Evolutionary conservation across 2,888 invertebrate species (phyloP).

Genomic region (Criorhina ranunculi): DNA sequence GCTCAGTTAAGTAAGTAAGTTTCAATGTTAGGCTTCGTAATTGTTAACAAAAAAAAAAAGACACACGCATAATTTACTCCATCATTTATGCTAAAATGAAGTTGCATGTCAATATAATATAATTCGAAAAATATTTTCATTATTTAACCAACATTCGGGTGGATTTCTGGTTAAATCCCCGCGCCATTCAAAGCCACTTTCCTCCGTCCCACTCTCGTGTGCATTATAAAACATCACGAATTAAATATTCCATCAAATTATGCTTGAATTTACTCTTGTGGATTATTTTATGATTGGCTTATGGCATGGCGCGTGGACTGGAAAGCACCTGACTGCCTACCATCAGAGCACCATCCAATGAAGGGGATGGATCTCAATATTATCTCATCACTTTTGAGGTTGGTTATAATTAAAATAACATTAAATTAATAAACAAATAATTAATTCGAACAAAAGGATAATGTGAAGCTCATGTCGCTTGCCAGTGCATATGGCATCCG

Average conservation of each 20-base stretch:
- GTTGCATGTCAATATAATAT: neutral
- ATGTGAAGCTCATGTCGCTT: conserved; percentile 34
- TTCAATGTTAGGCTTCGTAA: too few relatives aligned
- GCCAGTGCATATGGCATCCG: conserved; percentile 5
- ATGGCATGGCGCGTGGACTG: neutral
- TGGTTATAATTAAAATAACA: conserved; percentile 71
- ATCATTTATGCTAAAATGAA: neutral
- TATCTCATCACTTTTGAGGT: conserved; percentile 58
- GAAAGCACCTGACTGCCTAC: neutral
- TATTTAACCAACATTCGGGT: conserved; percentile 7
- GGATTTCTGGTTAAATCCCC: neutral
- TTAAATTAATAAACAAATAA: conserved; percentile 71
- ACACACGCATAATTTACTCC: conserved; percentile 6
- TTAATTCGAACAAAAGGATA: conserved; percentile 64
- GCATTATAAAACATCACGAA: neutral
- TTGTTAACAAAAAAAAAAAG: too few relatives aligned
- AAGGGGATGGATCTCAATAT: conserved; percentile 6
- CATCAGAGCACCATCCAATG: neutral
- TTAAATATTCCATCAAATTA: conserved; percentile 53
- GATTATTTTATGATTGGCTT: conserved; percentile 44
- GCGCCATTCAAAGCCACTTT: conserved; percentile 1
- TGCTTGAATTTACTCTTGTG: conserved; percentile 28
- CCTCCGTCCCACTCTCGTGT: too few relatives aligned
- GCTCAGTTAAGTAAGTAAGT: too few relatives aligned
- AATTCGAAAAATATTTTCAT: conserved; percentile 9